Evolutionary conservation across 2,797 vertebrate species (phyloP).

Genomic region (Hydrolagus colliei): DNA sequence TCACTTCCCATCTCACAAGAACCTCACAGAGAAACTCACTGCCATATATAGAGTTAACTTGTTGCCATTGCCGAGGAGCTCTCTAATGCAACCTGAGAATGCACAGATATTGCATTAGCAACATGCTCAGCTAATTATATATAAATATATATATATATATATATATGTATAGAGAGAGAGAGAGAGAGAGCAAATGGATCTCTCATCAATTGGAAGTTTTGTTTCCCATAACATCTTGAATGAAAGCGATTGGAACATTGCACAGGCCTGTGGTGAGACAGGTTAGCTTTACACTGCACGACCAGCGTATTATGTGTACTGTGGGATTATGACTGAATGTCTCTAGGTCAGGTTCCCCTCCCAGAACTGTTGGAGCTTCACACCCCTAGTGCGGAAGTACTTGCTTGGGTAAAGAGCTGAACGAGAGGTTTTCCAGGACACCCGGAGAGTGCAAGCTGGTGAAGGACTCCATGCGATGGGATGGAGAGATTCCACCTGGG

Average conservation of each 20-base stretch:
- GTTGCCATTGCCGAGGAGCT: neutral
- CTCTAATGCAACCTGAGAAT: neutral
- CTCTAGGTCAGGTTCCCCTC: too few species aligned
- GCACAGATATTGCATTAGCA: neutral
- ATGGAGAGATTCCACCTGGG: too few species aligned
- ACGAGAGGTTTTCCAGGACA: neutral
- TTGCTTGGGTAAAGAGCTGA: neutral
- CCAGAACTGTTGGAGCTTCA: too few species aligned
- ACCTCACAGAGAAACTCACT: neutral
- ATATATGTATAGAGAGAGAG: neutral
- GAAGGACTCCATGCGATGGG: neutral
- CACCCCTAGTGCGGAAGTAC: neutral
- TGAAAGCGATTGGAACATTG: neutral
- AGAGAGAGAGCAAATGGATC: neutral
- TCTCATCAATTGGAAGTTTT: neutral
- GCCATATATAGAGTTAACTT: neutral
- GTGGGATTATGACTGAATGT: too few species aligned
- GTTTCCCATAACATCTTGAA: neutral
- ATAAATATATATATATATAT: neutral
- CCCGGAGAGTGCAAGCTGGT: neutral
- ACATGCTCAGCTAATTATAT: neutral
- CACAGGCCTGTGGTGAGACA: too few species aligned
- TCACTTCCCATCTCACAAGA: neutral
- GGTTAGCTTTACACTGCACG: too few species aligned
- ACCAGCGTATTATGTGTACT: too few species aligned